Evolutionary conservation across 2,888 invertebrate genomes (phyloP), one percentile per base, ranked within the genome.

Genomic region (Nebria salina): DNA sequence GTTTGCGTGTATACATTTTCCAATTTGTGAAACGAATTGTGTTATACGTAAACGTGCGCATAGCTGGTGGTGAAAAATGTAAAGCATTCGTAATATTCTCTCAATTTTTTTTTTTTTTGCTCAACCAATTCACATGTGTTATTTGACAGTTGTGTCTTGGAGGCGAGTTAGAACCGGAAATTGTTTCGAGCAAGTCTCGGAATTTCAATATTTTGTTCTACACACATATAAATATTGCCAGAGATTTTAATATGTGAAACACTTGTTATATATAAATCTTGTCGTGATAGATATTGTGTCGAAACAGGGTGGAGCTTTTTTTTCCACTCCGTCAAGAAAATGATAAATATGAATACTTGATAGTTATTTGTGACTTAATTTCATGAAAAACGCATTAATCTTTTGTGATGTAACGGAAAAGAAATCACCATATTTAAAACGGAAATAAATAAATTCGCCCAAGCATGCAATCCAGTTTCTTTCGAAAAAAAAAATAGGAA

Each of bases 341-440:
- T 54, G 54, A 54, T 54, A 54, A 54, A 54, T 54, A 54, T 54
- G 54, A 54, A 54, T 54, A 54, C 54, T 54, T 54, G 54, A 54
- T 54, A 4, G 54, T 13, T 54, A 54, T 54, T 54, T 54, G 54
- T 54, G 54, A 54, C 54, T 54, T 54, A 54, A 54, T 54, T 54
- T 54, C 11, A 54, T 54, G 54, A 54, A 54, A 54, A 54, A 54
- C 8, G 8, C 54, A 54, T 54, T 54, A 54, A 54, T 54, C 54
- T 34, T 34, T 34, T 34, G 34, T 34, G 34, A 34, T 34, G 34
- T 34, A 4, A 34, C 34, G 34, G 34, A 1, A 34, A 20, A 34
- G 34, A 54, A 54, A 54, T 13, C 54, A 54, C 8, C 54, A 54
- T 3, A 54, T 54, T 54, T 54, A 54, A 54, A 54, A 54, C 54